A percentile compares a stretch with the other conserved stretches of the same genome.
Evolutionary conservation across 2,888 invertebrate genomes (phyloP).

Genomic region (Tuberolachnus salignus): DNA sequence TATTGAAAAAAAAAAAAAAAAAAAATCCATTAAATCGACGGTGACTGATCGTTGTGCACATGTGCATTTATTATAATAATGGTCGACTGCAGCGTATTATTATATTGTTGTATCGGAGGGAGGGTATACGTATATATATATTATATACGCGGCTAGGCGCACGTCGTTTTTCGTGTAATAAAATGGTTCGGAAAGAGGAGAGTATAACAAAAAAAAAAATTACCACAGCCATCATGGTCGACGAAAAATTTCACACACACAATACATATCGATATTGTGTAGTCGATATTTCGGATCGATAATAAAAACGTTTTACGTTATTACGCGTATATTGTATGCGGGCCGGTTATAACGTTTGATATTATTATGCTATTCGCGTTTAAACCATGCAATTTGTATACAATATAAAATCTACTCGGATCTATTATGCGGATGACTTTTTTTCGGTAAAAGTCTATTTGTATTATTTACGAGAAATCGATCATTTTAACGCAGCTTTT

Average conservation of each 20-base stretch:
- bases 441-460: too few species aligned
- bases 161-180: constrained; percentile 18
- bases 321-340: too few species aligned
- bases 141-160: neutral
- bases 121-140: neutral
- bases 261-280: neutral
- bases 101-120: neutral
- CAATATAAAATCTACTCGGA: too few species aligned
- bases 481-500: too few species aligned
- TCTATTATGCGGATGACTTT: too few species aligned
- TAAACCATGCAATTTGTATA: too few species aligned
- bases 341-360: too few species aligned
- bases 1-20: neutral
- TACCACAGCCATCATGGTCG: neutral
- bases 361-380: too few species aligned
- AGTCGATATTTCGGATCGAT: too few species aligned
- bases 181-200: neutral
- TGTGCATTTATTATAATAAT: neutral
- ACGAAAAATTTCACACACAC: neutral
- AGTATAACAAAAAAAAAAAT: neutral
- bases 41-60: constrained; percentile 10
- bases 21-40: constrained; percentile 35
- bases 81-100: neutral
- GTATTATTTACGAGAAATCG: too few species aligned
- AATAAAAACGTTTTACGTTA: too few species aligned